Conservation (phyloP, 2,888 invertebrate species). For the Eilema griseolum region DNA sequence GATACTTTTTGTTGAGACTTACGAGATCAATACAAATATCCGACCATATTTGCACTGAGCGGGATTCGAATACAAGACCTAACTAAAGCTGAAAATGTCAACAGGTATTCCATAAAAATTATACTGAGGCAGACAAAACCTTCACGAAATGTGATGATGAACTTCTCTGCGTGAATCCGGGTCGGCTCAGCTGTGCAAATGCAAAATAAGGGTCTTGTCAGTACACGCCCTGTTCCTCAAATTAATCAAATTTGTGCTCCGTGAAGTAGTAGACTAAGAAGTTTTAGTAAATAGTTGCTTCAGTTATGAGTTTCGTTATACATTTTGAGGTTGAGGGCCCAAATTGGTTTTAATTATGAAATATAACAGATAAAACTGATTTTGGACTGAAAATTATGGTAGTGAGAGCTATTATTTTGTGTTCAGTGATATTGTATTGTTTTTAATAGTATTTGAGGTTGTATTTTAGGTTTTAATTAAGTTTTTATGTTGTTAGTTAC, state of each 20-base stretch:
- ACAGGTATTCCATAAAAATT: no score
- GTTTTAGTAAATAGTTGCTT: slow-evolving; percentile 33
- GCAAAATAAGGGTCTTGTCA: not conserved
- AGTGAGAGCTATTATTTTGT: slow-evolving; percentile 3
- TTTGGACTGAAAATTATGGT: slow-evolving; percentile 15
- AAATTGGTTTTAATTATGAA: slow-evolving; percentile 34
- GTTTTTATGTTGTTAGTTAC: not conserved
- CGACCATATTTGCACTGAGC: no score
- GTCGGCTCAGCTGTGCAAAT: not conserved
- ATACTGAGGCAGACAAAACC: no score
- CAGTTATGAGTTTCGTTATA: slow-evolving; percentile 24
- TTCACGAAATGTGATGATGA: no score
- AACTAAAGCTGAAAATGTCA: no score
- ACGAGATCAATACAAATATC: no score
- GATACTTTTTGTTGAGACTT: no score
- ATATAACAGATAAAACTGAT: slow-evolving; percentile 16
- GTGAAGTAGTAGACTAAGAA: slow-evolving; percentile 21
- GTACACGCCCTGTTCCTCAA: slow-evolving; percentile 12
- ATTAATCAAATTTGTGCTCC: slow-evolving; percentile 24
- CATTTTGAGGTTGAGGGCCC: slow-evolving; percentile 19
- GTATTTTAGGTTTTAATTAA: not conserved
- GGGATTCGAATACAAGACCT: no score
- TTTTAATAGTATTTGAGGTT: not conserved
- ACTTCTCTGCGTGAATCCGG: not conserved
- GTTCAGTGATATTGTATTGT: not conserved